Percentiles rank a stretch among this genome's conserved stretches.
phyloP scores from a whole-genome alignment of 1,140 invertebrate species.

The Papilio dardanus region DNA sequence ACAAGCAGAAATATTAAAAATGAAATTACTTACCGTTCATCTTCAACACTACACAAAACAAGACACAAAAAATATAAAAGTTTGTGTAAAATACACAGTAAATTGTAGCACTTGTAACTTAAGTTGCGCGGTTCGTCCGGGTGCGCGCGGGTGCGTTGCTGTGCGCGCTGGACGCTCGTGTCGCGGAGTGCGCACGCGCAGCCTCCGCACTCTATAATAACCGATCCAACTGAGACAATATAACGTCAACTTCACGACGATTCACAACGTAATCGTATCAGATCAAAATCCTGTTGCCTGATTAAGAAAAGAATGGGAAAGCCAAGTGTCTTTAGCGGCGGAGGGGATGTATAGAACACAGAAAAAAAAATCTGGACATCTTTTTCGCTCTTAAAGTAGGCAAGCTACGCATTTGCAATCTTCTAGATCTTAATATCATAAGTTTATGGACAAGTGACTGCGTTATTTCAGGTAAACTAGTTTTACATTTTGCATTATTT shows the following conservation, averaged over 20 bases:
- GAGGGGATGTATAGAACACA: too few relatives aligned
- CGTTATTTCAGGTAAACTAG: too few relatives aligned
- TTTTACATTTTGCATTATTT: too few relatives aligned
- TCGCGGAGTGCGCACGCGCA: constrained; percentile 6
- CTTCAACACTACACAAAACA: constrained; percentile 25
- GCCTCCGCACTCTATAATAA: constrained; percentile 20
- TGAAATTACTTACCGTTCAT: background rate
- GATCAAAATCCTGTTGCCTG: background rate
- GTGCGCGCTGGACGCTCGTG: background rate
- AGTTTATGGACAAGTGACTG: too few relatives aligned
- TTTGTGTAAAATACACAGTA: constrained; percentile 11
- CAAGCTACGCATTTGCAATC: too few relatives aligned
- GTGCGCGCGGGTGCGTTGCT: background rate
- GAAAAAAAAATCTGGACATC: too few relatives aligned
- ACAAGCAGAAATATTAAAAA: background rate
- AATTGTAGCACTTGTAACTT: background rate
- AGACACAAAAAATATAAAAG: constrained; percentile 12
- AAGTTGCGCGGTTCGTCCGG: background rate
- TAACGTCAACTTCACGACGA: background rate
- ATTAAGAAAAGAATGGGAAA: too few relatives aligned
- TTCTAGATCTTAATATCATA: too few relatives aligned
- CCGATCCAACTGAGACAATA: background rate
- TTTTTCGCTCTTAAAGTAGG: too few relatives aligned
- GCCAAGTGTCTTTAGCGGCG: too few relatives aligned
- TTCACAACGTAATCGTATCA: background rate